A percentile compares a stretch with the other conserved stretches of the same genome.
Conservation (phyloP, 2,797 vertebrate species). For the Orestias chungarensis region DNA sequence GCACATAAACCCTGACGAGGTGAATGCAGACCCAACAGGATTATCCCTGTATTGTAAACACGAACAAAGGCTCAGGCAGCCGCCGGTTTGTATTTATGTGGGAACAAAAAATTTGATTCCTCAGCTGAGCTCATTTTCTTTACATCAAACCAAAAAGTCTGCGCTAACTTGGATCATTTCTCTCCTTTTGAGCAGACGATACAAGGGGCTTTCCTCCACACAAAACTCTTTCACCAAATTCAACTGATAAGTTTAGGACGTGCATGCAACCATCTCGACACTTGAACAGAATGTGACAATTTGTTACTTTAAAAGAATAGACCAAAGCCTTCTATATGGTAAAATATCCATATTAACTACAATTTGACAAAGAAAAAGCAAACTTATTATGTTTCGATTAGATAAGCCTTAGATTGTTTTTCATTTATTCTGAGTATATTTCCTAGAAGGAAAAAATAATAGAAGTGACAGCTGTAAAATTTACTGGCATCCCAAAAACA, state of each 20-base stretch:
- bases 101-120: conserved; percentile 28
- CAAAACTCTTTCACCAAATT: not conserved
- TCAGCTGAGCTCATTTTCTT: conserved; percentile 23
- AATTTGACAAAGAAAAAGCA: not conserved
- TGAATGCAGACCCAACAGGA: conserved; percentile 56
- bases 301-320: not conserved
- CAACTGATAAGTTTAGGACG: not conserved
- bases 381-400: not conserved
- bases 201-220: not conserved
- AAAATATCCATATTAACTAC: not conserved
- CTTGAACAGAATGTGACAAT: not conserved
- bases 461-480: not conserved
- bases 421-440: not conserved
- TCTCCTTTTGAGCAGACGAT: conserved; percentile 37
- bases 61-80: conserved; percentile 28
- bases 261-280: too few relatives aligned
- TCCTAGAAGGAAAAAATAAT: not conserved
- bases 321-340: not conserved
- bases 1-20: conserved; percentile 43
- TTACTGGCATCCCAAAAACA: not conserved
- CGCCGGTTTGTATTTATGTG: conserved; percentile 28
- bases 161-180: conserved; percentile 17
- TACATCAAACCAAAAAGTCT: conserved; percentile 27
- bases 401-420: not conserved
- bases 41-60: conserved; percentile 62